Percentiles rank a stretch among this genome's conserved stretches.
Evolutionary conservation across 2,113 vertebrate genomes (phyloP).

Genomic region (Copsychus sechellarum): DNA sequence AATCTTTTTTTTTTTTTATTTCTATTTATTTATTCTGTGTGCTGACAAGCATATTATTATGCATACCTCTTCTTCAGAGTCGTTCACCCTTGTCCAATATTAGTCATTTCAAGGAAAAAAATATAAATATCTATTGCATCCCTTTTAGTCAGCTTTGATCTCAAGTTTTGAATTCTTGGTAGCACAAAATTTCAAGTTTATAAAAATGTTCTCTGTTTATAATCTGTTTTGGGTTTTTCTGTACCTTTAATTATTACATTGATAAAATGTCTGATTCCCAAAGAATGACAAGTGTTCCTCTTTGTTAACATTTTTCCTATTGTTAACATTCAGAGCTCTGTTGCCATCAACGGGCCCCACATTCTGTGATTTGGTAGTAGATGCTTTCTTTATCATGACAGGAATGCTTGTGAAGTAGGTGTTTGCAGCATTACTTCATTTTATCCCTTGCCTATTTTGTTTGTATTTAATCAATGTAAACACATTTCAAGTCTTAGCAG

Average conservation of each 20-base stretch:
- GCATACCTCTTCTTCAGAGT: not conserved
- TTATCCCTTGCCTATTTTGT: not conserved
- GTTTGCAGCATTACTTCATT: not conserved
- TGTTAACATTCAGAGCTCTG: not conserved
- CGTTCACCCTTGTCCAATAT: not conserved
- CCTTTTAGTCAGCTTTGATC: not conserved
- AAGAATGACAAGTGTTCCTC: not conserved
- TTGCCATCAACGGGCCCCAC: not conserved
- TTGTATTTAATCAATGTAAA: not conserved
- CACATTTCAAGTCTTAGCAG: not conserved
- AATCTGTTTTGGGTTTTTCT: accelerated
- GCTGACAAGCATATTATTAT: not conserved
- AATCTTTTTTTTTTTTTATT: not conserved
- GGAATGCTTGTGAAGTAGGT: not conserved
- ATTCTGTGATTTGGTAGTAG: not conserved
- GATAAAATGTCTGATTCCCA: not conserved
- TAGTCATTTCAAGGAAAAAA: not conserved
- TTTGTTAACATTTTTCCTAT: not conserved
- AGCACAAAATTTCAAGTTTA: not conserved
- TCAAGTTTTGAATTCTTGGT: not conserved
- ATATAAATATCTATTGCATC: not conserved
- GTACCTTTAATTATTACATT: not conserved
- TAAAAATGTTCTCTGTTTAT: not conserved
- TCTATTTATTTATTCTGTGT: not conserved
- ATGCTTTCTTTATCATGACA: not conserved